Conservation (phyloP, 2,888 invertebrate species). For the Clitarchus hookeri region DNA sequence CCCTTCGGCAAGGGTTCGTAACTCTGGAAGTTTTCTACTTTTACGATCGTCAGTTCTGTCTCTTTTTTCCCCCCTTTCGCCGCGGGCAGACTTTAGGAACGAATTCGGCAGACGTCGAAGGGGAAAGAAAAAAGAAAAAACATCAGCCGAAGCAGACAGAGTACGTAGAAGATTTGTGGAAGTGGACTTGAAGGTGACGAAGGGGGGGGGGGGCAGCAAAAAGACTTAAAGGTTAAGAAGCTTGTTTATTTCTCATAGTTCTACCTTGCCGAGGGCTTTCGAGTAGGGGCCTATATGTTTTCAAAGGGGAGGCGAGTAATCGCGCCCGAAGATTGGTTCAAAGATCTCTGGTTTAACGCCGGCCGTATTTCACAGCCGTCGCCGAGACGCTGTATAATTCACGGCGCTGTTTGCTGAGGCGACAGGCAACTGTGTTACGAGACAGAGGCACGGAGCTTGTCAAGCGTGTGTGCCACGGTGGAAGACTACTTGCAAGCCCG, state of each 20-base stretch:
- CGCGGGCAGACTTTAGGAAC: neutral
- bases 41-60: neutral
- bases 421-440: too few species aligned
- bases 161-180: neutral
- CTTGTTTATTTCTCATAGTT: neutral
- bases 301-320: too few species aligned
- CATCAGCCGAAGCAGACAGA: neutral
- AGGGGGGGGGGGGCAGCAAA: neutral
- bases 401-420: too few species aligned
- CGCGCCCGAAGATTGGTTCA: too few species aligned
- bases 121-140: neutral
- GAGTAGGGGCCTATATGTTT: too few species aligned
- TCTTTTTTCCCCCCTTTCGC: neutral
- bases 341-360: too few species aligned
- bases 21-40: neutral
- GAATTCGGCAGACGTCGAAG: neutral
- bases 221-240: neutral
- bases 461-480: too few species aligned
- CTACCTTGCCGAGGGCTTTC: neutral
- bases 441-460: too few species aligned
- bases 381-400: too few species aligned
- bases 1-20: neutral
- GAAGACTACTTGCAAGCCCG: too few species aligned
- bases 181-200: neutral
- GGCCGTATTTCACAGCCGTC: too few species aligned